Evolutionary conservation across 1,140 invertebrate species (phyloP).

Genomic region (Triops longicaudatus): DNA sequence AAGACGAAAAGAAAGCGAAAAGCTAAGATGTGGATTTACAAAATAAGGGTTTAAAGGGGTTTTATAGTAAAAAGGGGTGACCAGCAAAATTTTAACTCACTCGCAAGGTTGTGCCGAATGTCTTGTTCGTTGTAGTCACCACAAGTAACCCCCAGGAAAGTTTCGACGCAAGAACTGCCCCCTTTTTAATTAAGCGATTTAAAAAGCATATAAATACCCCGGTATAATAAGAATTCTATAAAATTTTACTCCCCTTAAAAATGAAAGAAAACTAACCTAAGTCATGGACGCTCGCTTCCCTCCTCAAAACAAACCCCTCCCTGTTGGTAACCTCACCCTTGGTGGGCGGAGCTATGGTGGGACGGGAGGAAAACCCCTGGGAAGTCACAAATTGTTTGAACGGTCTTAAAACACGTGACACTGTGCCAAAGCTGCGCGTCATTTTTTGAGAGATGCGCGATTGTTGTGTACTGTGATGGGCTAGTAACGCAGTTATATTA

Average conservation of each 20-base stretch:
- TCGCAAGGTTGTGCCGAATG: conserved; percentile 10
- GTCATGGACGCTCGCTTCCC: background rate
- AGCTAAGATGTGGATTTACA: too few species aligned
- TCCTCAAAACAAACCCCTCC: background rate
- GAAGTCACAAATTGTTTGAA: background rate
- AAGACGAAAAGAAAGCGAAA: background rate
- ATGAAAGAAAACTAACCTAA: background rate
- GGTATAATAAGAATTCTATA: background rate
- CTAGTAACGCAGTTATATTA: background rate
- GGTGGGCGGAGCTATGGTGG: background rate
- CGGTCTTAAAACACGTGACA: background rate
- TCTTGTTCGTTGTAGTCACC: conserved; percentile 4
- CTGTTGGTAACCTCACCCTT: too few species aligned
- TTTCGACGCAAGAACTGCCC: too few species aligned
- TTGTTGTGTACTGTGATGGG: conserved; percentile 14
- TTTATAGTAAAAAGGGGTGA: background rate
- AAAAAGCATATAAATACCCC: too few species aligned
- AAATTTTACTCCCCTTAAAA: background rate
- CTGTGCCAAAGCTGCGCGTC: conserved; percentile 1
- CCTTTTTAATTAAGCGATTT: too few species aligned
- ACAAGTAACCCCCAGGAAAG: background rate
- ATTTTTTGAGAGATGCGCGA: background rate
- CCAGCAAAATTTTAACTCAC: background rate
- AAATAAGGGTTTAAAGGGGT: background rate
- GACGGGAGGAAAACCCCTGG: background rate